Evolutionary conservation across 92 coral and sea anemone species (phyloP), one percentile per base, ranked within the genome.

Genomic region (Umimayanthus chanpuru): DNA sequence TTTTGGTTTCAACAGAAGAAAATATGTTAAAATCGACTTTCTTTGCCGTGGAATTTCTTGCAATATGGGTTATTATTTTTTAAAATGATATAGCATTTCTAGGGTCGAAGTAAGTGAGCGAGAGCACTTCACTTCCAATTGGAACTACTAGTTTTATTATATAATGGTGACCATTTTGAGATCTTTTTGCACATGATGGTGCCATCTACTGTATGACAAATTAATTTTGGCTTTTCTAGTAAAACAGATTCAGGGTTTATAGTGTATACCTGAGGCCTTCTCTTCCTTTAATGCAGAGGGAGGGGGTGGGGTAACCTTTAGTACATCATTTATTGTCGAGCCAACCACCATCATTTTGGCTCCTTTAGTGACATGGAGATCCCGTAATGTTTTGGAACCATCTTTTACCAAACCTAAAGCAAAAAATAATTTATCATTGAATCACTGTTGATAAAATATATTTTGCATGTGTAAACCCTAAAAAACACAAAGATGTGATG

Each of bases 281-380:
- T 95, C 97, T 86, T 97, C 99, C 91, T 97, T 97, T 78, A 97
- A 70, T 58, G 95, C 93, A 50, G 94, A 92, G 26, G 97, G 96
- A 43, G 99, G 96, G 43, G 99, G 98, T 21, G 98, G 98, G 2
- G 98, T 97, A 16, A 97, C 99, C 50, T 93, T 94, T 89, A 97
- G 89, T 23, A 97, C 98, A 90, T 97, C 99, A 85, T 94, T 97
- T 32, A 97, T 93, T 43, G 99, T 97, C 80, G 99, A 97, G 9
- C 99, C 99, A 61, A 97, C 95, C 81, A 97, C 99, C 99, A 97
- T 97, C 99, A 97, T 97, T 81, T 97, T 97, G 25, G 92, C 93
- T 71, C 96, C 94, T 82, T 90, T 94, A 73, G 93, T 92, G 6
- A 97, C 93, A 61, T 95, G 87, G 39, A 97, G 79, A 38, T 97